Evolutionary conservation across 2,888 invertebrate species (phyloP), one percentile per base, ranked within the genome.

Genomic region (Drosophila maculinotata): DNA sequence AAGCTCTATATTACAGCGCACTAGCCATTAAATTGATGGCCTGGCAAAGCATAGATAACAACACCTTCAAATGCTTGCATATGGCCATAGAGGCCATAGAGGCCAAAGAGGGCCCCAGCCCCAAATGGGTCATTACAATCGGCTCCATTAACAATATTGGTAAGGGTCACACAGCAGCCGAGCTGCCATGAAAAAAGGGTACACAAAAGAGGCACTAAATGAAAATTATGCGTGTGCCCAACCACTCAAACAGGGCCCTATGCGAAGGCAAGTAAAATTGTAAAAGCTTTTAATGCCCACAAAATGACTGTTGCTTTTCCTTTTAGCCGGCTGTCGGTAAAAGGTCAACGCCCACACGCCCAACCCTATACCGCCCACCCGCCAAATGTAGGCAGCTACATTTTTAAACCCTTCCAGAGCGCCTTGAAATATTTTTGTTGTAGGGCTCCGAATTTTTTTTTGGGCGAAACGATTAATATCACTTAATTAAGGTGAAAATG

Each of bases 401-500:
- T 3, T 31, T 63, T 33, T 20, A 10, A 17, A 30, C 12, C 36
- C 35, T 10, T 14, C n/a, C 4, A 31, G 28, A 41, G 51, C 33
- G 39, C 39, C 64, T 52, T 64, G 52, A 65, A 53, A 69, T 65
- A 49, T 63, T 56, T 39, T 44, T 48, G 59, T 41, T 63, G 48
- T 28, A 1, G 28, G 12, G 12, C 25, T 38, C 5, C 10, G 25
- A 38, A 28, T 60, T n/a, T 25, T 30, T 31, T 28, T 44, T 74
- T 59, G 64, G 69, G 53, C 28, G 8, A 57, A 73, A 48, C 64
- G 88, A 85, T 88, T 87, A 76, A 82, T 86, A 82, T 79, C 87
- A 87, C 78, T 87, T 87, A 86, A 86, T 86, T 86, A 87, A 88
- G 85, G 82, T 88, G 87, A 65, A 86, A 88, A 84, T 78, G 36